A percentile compares a stretch with the other conserved stretches of the same genome.
phyloP scores from a whole-genome alignment of 2,888 invertebrate species.

The Lycaena phlaeas region DNA sequence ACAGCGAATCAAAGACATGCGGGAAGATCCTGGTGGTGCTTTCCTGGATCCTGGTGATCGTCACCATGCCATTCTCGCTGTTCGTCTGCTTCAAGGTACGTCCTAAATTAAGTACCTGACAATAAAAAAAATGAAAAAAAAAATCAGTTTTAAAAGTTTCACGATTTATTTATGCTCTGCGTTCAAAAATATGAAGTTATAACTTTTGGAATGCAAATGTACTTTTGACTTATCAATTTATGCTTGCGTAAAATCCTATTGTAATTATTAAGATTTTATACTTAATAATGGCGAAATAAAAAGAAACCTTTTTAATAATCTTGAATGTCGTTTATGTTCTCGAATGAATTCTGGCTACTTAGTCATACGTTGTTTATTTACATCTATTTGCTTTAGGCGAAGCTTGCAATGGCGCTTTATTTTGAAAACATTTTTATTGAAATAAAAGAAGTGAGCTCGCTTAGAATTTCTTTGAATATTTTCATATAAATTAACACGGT shows the following conservation, averaged over 20 bases:
- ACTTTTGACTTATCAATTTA: not conserved
- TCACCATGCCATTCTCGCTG: conserved; percentile 94
- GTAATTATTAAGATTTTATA: not conserved
- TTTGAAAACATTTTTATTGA: not conserved
- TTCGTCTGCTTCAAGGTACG: conserved; percentile 94
- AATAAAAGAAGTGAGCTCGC: not conserved
- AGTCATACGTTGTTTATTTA: not conserved
- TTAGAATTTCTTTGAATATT: not conserved
- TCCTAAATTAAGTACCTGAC: conserved; percentile 10
- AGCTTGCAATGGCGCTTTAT: not conserved
- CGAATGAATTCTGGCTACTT: too few relatives aligned
- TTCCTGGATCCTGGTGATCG: conserved; percentile 85
- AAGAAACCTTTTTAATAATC: too few relatives aligned
- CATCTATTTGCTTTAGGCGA: not conserved
- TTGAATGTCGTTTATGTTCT: too few relatives aligned
- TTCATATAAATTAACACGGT: too few relatives aligned
- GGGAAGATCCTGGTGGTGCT: conserved; percentile 86
- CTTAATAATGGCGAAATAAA: too few relatives aligned
- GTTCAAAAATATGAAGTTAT: not conserved
- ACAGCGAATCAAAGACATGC: conserved; percentile 80
- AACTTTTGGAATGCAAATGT: conserved; percentile 3
- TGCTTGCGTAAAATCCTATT: not conserved
- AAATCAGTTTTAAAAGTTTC: not conserved
- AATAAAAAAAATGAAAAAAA: not conserved
- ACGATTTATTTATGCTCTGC: not conserved